Evolutionary conservation across 2,113 vertebrate species (phyloP).

Genomic region (Urocitellus parryii): DNA sequence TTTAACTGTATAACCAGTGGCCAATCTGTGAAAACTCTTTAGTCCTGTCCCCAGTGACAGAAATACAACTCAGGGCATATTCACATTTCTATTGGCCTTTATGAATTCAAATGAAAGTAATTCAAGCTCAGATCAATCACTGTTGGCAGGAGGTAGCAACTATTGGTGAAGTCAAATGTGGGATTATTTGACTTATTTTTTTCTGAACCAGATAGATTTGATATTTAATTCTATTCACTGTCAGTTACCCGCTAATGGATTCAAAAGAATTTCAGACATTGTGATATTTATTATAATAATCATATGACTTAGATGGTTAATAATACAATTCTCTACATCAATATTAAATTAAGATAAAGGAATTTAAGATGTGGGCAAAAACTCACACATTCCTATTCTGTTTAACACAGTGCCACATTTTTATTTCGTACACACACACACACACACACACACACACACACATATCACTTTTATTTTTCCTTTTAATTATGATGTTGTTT

Average conservation of each 20-base stretch:
- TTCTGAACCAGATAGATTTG: neutral
- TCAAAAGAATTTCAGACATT: slow-evolving; percentile 6
- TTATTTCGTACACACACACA: neutral
- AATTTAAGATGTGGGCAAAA: neutral
- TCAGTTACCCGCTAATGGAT: neutral
- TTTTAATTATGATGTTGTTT: neutral
- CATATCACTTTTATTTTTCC: neutral
- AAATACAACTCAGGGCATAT: neutral
- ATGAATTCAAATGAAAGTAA: slow-evolving; percentile 34
- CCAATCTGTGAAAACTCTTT: neutral
- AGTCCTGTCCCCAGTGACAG: neutral
- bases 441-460: neutral
- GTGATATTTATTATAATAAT: neutral
- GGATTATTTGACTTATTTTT: slow-evolving; percentile 8
- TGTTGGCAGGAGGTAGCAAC: neutral
- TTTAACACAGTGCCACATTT: neutral
- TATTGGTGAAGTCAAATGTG: neutral
- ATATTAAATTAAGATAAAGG: neutral
- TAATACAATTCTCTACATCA: neutral
- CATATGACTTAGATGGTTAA: neutral
- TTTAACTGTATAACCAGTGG: neutral
- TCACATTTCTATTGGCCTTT: neutral
- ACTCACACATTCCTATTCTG: neutral
- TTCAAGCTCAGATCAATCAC: neutral
- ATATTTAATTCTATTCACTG: neutral